Percentiles rank a stretch among this genome's conserved stretches.
Evolutionary conservation across 2,113 vertebrate genomes (phyloP).

Genomic region (Cheirogaleus medius): DNA sequence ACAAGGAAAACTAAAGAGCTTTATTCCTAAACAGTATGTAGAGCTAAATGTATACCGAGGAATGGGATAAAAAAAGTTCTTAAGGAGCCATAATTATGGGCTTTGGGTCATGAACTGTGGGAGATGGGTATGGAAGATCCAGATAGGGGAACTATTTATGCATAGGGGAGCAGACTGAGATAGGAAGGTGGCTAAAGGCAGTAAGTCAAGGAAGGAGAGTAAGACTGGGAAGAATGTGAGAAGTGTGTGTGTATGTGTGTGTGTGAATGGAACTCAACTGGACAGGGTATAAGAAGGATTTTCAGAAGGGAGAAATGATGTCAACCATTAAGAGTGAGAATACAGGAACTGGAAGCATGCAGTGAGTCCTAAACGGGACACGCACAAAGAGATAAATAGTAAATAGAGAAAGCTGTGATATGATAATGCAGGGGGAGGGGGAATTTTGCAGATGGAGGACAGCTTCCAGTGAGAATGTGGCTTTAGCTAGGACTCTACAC

Average conservation of each 20-base stretch:
- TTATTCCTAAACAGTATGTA: neutral
- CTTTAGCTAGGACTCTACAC: neutral
- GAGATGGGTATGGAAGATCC: no score
- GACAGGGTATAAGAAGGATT: neutral
- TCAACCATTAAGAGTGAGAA: neutral
- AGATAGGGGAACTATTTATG: no score
- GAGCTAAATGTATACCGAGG: neutral
- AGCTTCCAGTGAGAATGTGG: neutral
- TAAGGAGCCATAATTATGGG: neutral
- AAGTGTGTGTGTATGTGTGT: neutral
- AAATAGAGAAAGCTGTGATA: neutral
- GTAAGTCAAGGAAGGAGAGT: neutral
- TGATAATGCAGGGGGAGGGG: neutral
- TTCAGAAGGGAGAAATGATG: neutral
- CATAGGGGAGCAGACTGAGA: neutral
- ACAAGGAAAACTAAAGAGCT: neutral
- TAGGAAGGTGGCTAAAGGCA: neutral
- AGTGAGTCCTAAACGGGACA: neutral
- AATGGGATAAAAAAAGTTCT: neutral
- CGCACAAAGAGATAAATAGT: neutral
- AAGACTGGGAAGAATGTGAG: neutral
- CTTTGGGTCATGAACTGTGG: neutral
- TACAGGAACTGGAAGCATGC: neutral
- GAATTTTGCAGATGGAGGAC: neutral
- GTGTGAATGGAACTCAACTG: neutral